phyloP scores from a whole-genome alignment of 2,888 invertebrate species.

The Melangyna quadrimaculata region DNA sequence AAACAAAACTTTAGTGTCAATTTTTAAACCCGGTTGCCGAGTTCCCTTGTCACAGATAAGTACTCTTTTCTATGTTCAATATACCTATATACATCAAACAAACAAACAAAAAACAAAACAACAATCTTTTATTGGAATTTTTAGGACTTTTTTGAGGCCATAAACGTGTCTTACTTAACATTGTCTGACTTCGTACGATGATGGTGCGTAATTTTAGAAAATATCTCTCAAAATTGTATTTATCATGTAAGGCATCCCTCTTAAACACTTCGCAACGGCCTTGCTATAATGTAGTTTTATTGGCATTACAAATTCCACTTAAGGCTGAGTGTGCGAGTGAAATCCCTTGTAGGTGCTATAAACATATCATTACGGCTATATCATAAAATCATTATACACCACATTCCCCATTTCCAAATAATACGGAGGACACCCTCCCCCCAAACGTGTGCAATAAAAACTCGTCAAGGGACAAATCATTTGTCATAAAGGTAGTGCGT shows the following conservation, averaged over 20 bases:
- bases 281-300: slow-evolving; percentile 29
- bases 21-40: too few relatives aligned
- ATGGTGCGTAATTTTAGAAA: slow-evolving; percentile 13
- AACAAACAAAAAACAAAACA: background rate
- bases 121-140: slow-evolving; percentile 51
- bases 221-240: slow-evolving; percentile 14
- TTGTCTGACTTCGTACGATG: background rate
- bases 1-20: too few relatives aligned
- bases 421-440: too few relatives aligned
- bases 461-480: slow-evolving; percentile 21
- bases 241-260: slow-evolving; percentile 17
- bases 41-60: too few relatives aligned
- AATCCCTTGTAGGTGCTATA: slow-evolving; percentile 36
- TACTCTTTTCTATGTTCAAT: too few relatives aligned
- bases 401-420: background rate
- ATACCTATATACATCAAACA: too few relatives aligned
- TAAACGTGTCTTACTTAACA: slow-evolving; percentile 17
- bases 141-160: slow-evolving; percentile 30
- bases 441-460: too few relatives aligned
- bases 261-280: slow-evolving; percentile 38
- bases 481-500: slow-evolving; percentile 47
- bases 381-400: slow-evolving; percentile 62
- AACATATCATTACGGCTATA: slow-evolving; percentile 52
- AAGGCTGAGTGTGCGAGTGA: background rate
- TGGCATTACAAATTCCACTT: slow-evolving; percentile 41